Percentiles rank a stretch among this genome's conserved stretches.
Evolutionary conservation across 1,140 invertebrate genomes (phyloP).

Genomic region (Drosophila azteca): DNA sequence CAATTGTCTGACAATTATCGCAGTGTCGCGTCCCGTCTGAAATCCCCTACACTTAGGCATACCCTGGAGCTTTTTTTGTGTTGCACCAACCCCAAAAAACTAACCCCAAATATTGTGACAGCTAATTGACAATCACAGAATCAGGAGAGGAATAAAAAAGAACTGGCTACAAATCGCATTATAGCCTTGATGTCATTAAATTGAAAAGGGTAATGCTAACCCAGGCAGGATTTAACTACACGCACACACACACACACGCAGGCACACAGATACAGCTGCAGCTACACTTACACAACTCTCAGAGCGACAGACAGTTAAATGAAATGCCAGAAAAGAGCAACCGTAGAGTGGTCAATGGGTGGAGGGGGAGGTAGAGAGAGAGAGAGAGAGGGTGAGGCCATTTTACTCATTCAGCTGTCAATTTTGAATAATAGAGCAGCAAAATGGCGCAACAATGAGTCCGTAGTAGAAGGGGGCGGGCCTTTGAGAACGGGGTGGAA

Average conservation of each 20-base stretch:
- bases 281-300: not conserved
- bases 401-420: conserved; percentile 78
- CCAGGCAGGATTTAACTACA: not conserved
- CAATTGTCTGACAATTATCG: not conserved
- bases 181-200: too few relatives aligned
- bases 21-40: too few relatives aligned
- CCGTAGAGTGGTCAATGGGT: not conserved
- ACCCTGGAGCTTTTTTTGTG: too few relatives aligned
- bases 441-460: conserved; percentile 74
- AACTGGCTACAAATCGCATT: too few relatives aligned
- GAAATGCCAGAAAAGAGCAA: conserved; percentile 51
- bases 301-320: conserved; percentile 54
- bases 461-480: not conserved
- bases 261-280: conserved; percentile 10
- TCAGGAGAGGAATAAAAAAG: too few relatives aligned
- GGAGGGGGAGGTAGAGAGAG: not conserved
- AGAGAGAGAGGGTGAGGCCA: conserved; percentile 41
- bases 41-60: too few relatives aligned
- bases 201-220: too few relatives aligned
- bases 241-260: conserved; percentile 11
- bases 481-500: conserved; percentile 8
- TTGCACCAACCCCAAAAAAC: too few relatives aligned
- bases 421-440: conserved; percentile 79
- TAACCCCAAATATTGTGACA: too few relatives aligned
- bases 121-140: too few relatives aligned